Evolutionary conservation across 2,113 vertebrate species (phyloP).

Genomic region (Isurus oxyrinchus): DNA sequence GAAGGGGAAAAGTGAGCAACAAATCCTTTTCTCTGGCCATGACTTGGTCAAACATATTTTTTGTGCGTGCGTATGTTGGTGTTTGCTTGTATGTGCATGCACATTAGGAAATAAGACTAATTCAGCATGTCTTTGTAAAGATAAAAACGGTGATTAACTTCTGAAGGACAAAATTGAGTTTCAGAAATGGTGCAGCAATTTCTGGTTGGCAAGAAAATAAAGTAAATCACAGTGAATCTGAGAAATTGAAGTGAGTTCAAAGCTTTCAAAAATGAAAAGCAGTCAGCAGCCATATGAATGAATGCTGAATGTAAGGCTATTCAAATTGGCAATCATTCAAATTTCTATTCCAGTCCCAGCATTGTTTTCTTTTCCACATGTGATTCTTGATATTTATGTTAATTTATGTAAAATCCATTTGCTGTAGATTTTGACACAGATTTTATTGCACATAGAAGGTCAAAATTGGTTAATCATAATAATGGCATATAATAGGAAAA

Average conservation of each 20-base stretch:
- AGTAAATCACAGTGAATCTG: background rate
- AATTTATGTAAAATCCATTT: background rate
- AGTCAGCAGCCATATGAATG: background rate
- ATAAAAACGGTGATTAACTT: constrained; percentile 57
- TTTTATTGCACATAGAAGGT: background rate
- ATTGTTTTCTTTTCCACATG: background rate
- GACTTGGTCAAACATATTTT: constrained; percentile 56
- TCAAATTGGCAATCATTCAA: background rate
- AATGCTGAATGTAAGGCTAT: background rate
- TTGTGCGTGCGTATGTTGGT: constrained; percentile 41
- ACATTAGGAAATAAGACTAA: constrained; percentile 51
- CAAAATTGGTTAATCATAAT: background rate
- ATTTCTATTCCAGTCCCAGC: background rate
- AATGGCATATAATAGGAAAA: background rate
- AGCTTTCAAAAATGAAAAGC: background rate
- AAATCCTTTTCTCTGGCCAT: constrained; percentile 57
- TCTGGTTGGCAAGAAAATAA: background rate
- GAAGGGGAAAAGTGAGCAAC: constrained; percentile 54
- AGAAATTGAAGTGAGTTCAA: background rate
- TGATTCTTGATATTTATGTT: constrained; percentile 4
- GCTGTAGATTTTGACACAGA: background rate
- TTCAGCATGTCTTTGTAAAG: constrained; percentile 60
- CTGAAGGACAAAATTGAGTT: constrained; percentile 61
- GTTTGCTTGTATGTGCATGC: constrained; percentile 36
- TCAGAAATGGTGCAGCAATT: constrained; percentile 51